These are phyloP conservation scores for Pluvialis apricaria DNA, from an alignment of 2,113 vertebrate species.

Conservation along the genomic window DNA sequence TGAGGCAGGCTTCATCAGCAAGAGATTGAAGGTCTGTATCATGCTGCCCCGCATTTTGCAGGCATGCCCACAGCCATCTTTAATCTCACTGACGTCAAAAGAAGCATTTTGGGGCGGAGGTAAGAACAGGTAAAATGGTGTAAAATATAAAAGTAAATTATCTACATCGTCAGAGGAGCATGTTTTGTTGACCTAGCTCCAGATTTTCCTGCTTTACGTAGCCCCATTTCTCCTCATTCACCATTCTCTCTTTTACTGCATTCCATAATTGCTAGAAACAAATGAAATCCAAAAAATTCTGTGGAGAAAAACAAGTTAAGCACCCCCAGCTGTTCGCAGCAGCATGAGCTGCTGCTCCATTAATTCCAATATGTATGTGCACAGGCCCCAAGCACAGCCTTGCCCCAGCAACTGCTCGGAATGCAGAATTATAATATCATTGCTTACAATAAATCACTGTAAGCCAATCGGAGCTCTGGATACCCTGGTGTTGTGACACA, in stretches of 20 bases:
- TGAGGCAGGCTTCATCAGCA: too few species aligned
- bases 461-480: neutral
- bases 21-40: too few species aligned
- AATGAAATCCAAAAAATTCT: slow-evolving; percentile 14
- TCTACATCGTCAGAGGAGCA: neutral
- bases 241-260: neutral
- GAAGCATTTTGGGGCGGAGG: too few species aligned
- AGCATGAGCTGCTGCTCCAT: slow-evolving; percentile 25
- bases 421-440: neutral
- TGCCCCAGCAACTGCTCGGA: neutral
- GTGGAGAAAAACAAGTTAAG: slow-evolving; percentile 39
- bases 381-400: slow-evolving; percentile 18
- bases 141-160: neutral
- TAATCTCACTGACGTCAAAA: too few species aligned
- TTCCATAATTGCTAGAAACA: neutral
- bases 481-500: neutral
- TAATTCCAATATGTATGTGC: slow-evolving; percentile 31
- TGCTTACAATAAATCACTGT: slow-evolving; percentile 13
- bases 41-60: too few species aligned
- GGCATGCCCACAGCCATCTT: too few species aligned
- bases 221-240: neutral
- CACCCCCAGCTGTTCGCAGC: slow-evolving; percentile 21
- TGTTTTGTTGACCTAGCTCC: neutral
- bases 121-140: neutral
- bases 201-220: neutral